Conservation (phyloP, 2,113 vertebrate species). For the Phyllostomus hastatus region DNA sequence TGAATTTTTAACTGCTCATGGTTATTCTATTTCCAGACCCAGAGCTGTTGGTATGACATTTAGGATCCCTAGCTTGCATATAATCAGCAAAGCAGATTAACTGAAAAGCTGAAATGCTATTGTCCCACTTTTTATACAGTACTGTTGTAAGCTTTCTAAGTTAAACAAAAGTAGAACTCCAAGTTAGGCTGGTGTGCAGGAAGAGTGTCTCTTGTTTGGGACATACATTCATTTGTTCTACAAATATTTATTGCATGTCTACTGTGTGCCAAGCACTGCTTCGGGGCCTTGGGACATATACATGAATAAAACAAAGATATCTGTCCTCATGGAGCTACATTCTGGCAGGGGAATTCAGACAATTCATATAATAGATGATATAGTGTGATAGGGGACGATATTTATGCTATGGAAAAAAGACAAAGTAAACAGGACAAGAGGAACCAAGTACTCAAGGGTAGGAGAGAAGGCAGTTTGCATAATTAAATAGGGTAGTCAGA, state of each 20-base stretch:
- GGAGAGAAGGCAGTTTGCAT: not conserved
- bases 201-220: not conserved
- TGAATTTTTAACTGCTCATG: not conserved
- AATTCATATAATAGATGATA: not conserved
- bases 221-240: not conserved
- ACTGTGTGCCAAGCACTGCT: not conserved
- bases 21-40: not conserved
- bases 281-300: not conserved
- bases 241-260: not conserved
- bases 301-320: not conserved
- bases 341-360: not conserved
- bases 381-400: not conserved
- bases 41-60: not conserved
- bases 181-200: not conserved
- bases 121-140: not conserved
- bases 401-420: not conserved
- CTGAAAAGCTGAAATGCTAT: not conserved
- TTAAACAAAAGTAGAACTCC: not conserved
- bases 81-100: not conserved
- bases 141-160: not conserved
- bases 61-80: not conserved
- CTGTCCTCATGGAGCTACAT: not conserved
- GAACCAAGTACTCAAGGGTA: not conserved
- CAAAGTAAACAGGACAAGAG: not conserved
- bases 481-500: not conserved